These are phyloP conservation scores for Hirundo rustica DNA, from an alignment of 2,797 vertebrate species.

Conservation along the genomic window DNA sequence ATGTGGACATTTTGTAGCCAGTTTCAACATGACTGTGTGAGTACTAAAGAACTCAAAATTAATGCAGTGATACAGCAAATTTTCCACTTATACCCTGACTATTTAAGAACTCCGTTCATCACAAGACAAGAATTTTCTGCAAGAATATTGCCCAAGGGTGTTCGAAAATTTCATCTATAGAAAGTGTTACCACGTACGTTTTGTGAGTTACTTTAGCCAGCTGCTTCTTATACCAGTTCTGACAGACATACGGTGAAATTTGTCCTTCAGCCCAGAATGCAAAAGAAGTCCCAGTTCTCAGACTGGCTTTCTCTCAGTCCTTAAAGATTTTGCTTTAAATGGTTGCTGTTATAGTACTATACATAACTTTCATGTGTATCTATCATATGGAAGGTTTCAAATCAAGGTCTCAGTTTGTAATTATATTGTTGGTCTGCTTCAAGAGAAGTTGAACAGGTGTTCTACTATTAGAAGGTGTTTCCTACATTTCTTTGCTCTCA, in stretches of 20 bases:
- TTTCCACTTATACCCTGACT: background rate
- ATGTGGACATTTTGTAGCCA: background rate
- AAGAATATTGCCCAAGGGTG: background rate
- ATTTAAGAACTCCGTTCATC: background rate
- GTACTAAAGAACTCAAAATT: background rate
- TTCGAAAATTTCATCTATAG: background rate
- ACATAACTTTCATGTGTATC: background rate
- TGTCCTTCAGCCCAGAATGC: conserved; percentile 13
- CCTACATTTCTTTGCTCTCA: background rate
- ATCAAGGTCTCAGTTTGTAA: background rate
- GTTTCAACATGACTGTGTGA: background rate
- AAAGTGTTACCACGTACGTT: background rate
- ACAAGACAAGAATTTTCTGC: background rate
- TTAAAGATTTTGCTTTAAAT: background rate
- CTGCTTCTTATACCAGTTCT: conserved; percentile 1
- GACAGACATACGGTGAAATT: background rate
- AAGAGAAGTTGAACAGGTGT: background rate
- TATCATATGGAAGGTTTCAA: background rate
- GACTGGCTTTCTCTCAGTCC: background rate
- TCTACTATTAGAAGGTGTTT: background rate
- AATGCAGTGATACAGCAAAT: background rate
- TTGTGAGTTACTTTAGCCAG: background rate
- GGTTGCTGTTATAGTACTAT: background rate
- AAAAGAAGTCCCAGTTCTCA: background rate
- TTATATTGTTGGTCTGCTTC: background rate